Evolutionary conservation across 2,888 invertebrate genomes (phyloP).

Genomic region (Lochmaea capreae): DNA sequence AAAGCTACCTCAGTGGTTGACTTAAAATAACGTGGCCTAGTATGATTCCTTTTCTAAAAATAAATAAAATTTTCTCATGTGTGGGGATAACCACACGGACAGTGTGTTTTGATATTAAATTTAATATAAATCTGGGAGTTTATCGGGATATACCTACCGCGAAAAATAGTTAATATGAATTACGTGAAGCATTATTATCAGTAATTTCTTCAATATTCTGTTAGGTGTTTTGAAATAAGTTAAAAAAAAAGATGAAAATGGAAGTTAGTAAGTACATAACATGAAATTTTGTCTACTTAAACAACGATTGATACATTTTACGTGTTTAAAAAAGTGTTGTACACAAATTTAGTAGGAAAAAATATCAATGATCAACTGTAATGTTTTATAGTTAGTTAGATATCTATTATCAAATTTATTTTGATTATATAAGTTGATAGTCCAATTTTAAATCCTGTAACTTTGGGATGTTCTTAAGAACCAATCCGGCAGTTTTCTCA

Average conservation of each 20-base stretch:
- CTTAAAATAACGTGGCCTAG: conserved; percentile 6
- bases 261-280: conserved; percentile 7
- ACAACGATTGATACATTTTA: neutral
- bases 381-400: too few relatives aligned
- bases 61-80: conserved; percentile 7
- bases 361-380: too few relatives aligned
- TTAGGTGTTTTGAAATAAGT: neutral
- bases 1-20: neutral
- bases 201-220: neutral
- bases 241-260: neutral
- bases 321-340: too few relatives aligned
- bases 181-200: neutral
- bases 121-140: neutral
- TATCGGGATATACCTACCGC: neutral
- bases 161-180: neutral
- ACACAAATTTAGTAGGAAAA: too few relatives aligned
- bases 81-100: conserved; percentile 5
- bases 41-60: conserved; percentile 18
- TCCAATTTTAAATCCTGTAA: too few relatives aligned
- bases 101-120: neutral
- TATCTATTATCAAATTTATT: too few relatives aligned
- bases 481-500: too few relatives aligned
- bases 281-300: neutral
- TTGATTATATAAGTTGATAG: too few relatives aligned
- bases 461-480: too few relatives aligned